Evolutionary conservation across 2,888 invertebrate species (phyloP).

Genomic region (Amphipoea lucens): DNA sequence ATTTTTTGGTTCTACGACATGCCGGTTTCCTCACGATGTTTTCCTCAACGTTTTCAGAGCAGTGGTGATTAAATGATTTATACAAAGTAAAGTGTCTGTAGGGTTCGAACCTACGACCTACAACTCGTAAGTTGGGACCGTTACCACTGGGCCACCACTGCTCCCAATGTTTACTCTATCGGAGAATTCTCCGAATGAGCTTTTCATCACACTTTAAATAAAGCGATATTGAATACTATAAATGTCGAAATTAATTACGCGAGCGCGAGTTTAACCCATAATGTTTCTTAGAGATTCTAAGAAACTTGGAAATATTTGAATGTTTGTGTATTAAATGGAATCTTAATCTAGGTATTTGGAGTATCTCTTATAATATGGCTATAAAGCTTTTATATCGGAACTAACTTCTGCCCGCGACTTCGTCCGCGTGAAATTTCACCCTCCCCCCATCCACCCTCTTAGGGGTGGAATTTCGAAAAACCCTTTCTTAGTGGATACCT

Average conservation of each 20-base stretch:
- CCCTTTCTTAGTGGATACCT: too few species aligned
- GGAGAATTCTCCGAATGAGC: neutral
- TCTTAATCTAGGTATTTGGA: slow-evolving; percentile 16
- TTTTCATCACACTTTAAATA: neutral
- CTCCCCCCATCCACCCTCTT: too few species aligned
- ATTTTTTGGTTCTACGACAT: too few species aligned
- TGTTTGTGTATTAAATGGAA: slow-evolving; percentile 9
- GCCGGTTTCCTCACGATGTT: too few species aligned
- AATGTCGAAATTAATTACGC: slow-evolving; percentile 9
- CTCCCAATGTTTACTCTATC: neutral
- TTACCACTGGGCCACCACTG: neutral
- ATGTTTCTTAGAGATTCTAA: slow-evolving; percentile 6
- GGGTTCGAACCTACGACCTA: neutral
- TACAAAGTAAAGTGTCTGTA: neutral
- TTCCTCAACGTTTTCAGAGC: neutral
- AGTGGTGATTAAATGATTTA: neutral
- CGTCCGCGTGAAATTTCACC: too few species aligned
- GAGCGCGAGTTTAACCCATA: neutral
- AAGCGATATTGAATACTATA: neutral
- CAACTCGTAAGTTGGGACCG: neutral
- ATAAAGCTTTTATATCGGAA: slow-evolving; percentile 10
- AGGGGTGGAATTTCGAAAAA: too few species aligned
- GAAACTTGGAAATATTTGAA: slow-evolving; percentile 11
- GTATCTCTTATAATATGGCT: neutral
- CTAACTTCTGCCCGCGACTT: too few species aligned